Conservation (phyloP, 2,113 vertebrate species). For the Trachemys scripta region DNA sequence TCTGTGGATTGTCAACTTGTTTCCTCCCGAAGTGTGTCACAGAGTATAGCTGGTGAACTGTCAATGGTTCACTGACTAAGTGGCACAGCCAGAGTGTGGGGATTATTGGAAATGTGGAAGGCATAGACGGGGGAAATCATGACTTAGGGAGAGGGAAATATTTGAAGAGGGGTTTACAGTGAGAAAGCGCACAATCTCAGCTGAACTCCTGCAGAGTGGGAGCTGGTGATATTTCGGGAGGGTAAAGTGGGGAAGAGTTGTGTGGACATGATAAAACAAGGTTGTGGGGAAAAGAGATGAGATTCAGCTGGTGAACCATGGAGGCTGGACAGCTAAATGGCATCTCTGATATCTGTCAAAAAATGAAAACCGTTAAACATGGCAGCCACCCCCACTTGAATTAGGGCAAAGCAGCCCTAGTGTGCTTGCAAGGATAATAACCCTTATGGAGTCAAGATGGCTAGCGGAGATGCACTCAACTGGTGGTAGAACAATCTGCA, state of each 20-base stretch:
- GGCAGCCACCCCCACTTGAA: neutral
- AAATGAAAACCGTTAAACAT: neutral
- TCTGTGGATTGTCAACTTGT: accelerated
- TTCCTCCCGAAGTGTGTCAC: neutral
- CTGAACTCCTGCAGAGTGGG: neutral
- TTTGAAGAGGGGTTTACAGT: neutral
- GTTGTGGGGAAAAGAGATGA: neutral
- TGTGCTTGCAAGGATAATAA: neutral
- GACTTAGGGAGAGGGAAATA: neutral
- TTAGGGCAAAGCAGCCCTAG: neutral
- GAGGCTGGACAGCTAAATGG: neutral
- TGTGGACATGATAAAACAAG: neutral
- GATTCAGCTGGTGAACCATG: neutral
- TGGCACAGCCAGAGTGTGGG: neutral
- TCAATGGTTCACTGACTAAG: neutral
- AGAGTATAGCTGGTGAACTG: accelerated
- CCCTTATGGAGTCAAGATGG: neutral
- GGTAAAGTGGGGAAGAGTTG: neutral
- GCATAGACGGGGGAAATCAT: neutral
- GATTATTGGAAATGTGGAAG: neutral
- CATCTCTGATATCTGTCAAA: neutral
- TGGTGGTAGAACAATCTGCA: neutral
- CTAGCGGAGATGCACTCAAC: accelerated
- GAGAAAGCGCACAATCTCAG: neutral
- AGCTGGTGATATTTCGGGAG: neutral